A percentile compares a stretch with the other conserved stretches of the same genome.
Conservation (phyloP, 2,113 vertebrate genomes). For the Phoenicopterus ruber region DNA sequence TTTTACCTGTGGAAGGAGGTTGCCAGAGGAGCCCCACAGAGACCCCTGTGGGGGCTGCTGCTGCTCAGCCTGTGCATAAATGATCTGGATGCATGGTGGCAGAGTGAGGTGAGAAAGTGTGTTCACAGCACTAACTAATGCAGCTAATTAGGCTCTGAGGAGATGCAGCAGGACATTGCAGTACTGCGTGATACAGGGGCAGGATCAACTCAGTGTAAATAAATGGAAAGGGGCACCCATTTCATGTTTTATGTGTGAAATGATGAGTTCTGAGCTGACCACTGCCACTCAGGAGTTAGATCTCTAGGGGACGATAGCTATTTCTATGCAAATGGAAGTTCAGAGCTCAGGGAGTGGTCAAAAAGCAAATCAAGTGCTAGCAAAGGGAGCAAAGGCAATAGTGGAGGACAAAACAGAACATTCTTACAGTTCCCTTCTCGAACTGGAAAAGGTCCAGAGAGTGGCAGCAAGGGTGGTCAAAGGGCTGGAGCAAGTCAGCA, state of each 20-base stretch:
- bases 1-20: neutral
- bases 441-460: neutral
- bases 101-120: neutral
- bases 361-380: neutral
- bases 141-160: neutral
- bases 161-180: neutral
- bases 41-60: rapidly evolving
- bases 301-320: neutral
- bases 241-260: neutral
- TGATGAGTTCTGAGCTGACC: too few relatives aligned
- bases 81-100: neutral
- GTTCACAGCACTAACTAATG: neutral
- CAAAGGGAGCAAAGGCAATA: neutral
- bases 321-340: neutral
- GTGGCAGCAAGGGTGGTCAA: too few relatives aligned
- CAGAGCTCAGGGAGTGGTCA: too few relatives aligned
- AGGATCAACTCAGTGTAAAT: neutral
- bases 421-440: too few relatives aligned
- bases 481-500: neutral
- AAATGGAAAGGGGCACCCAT: neutral
- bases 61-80: neutral
- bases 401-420: neutral
- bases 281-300: neutral
- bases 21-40: neutral
- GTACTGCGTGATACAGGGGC: neutral